Evolutionary conservation across 2,797 vertebrate species (phyloP).

Genomic region (Cryptoprocta ferox): DNA sequence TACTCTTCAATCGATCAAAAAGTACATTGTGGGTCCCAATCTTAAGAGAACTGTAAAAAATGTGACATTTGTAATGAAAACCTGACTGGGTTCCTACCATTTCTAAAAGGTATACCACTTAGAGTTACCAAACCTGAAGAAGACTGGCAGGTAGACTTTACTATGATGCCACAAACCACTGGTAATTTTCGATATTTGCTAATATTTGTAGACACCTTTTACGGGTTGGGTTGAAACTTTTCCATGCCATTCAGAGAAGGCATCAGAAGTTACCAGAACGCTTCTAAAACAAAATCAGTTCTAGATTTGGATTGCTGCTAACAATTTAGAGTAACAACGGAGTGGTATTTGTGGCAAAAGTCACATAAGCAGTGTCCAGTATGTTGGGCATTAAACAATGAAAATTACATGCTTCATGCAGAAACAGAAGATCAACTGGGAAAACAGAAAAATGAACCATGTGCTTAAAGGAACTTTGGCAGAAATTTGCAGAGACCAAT

Average conservation of each 20-base stretch:
- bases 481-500: neutral
- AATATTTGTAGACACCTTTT: neutral
- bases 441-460: neutral
- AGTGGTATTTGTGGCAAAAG: neutral
- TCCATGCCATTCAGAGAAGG: neutral
- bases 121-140: neutral
- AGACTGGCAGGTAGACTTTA: neutral
- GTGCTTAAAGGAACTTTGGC: neutral
- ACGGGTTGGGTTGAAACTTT: neutral
- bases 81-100: neutral
- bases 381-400: neutral
- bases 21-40: neutral
- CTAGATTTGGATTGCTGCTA: neutral
- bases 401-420: neutral
- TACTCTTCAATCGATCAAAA: neutral
- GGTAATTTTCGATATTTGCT: neutral
- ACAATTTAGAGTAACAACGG: neutral
- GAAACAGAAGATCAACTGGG: neutral
- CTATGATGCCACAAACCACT: neutral
- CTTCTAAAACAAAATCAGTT: neutral
- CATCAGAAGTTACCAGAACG: neutral
- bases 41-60: neutral
- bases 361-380: neutral
- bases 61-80: neutral
- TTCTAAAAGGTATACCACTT: neutral